Percentiles rank a stretch among this genome's conserved stretches.
Evolutionary conservation across 2,113 vertebrate species (phyloP).

Genomic region (Centropus bengalensis): DNA sequence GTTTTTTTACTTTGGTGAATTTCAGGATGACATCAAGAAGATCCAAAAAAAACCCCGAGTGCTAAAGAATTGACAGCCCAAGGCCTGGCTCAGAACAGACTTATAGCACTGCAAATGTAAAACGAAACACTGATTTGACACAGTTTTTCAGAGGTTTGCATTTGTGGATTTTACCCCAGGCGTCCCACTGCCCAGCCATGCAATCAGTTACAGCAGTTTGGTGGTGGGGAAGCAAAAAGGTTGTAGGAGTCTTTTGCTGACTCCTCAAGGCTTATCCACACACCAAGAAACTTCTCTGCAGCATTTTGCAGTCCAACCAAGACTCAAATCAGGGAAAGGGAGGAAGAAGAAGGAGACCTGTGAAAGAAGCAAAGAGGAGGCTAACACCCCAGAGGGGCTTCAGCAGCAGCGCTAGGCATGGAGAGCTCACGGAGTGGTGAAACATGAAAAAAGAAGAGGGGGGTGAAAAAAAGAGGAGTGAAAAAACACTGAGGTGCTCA

Average conservation of each 20-base stretch:
- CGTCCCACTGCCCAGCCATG: not conserved
- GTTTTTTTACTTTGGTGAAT: not conserved
- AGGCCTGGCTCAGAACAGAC: not conserved
- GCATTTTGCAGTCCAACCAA: not conserved
- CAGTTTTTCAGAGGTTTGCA: not conserved
- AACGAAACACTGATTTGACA: not conserved
- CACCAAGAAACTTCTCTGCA: not conserved
- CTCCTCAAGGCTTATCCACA: not conserved
- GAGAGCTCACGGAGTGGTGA: rapidly evolving
- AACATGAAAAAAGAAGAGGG: rapidly evolving
- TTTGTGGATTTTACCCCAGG: rapidly evolving
- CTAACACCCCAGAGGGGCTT: not conserved
- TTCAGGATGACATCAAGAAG: not conserved
- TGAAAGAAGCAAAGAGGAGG: not conserved
- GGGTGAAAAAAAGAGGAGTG: not conserved
- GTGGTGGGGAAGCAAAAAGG: not conserved
- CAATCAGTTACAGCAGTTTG: not conserved
- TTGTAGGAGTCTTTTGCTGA: not conserved
- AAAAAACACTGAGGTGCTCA: rapidly evolving
- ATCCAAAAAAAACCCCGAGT: not conserved
- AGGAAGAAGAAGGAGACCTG: not conserved
- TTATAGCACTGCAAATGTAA: not conserved
- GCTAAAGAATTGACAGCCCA: not conserved
- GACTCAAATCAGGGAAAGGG: no score
- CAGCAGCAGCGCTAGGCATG: not conserved